Evolutionary conservation across 2,888 invertebrate genomes (phyloP), one percentile per base, ranked within the genome.

Genomic region (Drosophila anceps): DNA sequence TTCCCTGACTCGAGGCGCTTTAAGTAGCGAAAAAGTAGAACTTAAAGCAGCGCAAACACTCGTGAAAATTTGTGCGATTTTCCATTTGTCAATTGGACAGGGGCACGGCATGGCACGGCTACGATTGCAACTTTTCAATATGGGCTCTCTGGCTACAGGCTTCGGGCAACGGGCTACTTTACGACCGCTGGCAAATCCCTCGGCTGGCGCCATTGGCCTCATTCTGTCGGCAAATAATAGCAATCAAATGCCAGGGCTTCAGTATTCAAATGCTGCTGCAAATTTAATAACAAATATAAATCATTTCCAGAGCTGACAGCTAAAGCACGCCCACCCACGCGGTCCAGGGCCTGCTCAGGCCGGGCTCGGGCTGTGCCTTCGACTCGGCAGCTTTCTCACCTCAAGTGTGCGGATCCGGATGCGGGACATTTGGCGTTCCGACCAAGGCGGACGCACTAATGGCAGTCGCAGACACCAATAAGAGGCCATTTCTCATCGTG

Each of bases 261-360:
- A 24, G 74, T 74, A 84, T 84, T 84, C 87, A 88, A 85, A 85
- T 88, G 82, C 75, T 73, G 76, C 75, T 81, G 79, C 84, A 86
- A 88, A 85, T 85, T 88, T 85, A 88, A 85, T 85, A 88, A 88
- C 81, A 84, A 84, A 84, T 84, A 85, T 85, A 85, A 85, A 85
- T 85, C 84, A 85, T 88, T 88, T 88, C 53, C 48, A 58, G 70
- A 81, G 86, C 79, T 86, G 84, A 88, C 84, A 85, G 87, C 81
- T 48, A 64, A 77, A 79, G 76, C 72, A 81, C 73, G 81, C 68
- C 73, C 48, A 29, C 48, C 70, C 54, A 55, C 62, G 55, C 58
- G 12, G 29, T 41, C 31, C 64, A 18, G 7, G 29, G 24, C 24
- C 29, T 6, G 29, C n/a, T n/a, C n/a, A n/a, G n/a, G n/a, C n/a